A percentile compares a stretch with the other conserved stretches of the same genome.
phyloP scores from a whole-genome alignment of 1,140 invertebrate genomes.

The Phymastichus coffea region DNA sequence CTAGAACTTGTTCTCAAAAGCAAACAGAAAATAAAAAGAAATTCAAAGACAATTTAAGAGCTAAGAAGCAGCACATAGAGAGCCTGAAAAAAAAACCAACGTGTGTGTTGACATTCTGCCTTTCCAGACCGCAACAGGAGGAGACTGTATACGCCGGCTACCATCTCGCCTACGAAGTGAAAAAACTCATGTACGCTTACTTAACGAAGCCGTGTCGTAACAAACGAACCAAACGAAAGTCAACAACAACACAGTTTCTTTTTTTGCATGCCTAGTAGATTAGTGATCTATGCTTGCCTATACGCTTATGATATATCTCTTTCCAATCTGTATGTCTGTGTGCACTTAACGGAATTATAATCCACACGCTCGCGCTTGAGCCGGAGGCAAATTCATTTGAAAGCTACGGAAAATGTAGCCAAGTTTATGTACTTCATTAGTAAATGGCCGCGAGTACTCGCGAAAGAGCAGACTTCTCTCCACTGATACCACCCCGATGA shows the following conservation, averaged over 20 bases:
- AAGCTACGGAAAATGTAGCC: not conserved
- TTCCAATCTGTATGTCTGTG: not conserved
- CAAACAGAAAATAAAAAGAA: no score
- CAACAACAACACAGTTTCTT: constrained; percentile 42
- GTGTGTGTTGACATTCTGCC: constrained; percentile 56
- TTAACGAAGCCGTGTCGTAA: no score
- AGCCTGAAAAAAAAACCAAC: no score
- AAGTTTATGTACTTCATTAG: constrained; percentile 3
- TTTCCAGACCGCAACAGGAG: constrained; percentile 78
- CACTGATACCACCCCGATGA: no score
- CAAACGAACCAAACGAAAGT: no score
- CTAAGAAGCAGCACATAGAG: no score
- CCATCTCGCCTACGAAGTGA: constrained; percentile 98
- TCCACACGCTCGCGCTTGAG: no score
- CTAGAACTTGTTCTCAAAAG: no score
- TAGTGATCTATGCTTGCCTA: constrained; percentile 1
- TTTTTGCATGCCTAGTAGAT: constrained; percentile 25
- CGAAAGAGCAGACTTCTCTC: no score
- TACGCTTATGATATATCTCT: no score
- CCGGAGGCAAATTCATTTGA: not conserved
- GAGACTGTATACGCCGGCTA: constrained; percentile 90
- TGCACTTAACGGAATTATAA: constrained; percentile 12
- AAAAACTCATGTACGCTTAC: constrained; percentile 97
- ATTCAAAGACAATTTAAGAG: no score
- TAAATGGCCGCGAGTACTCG: not conserved